Percentiles rank a stretch among this genome's conserved stretches.
phyloP scores from a whole-genome alignment of 1,140 invertebrate genomes.

The Habropoda laboriosa region DNA sequence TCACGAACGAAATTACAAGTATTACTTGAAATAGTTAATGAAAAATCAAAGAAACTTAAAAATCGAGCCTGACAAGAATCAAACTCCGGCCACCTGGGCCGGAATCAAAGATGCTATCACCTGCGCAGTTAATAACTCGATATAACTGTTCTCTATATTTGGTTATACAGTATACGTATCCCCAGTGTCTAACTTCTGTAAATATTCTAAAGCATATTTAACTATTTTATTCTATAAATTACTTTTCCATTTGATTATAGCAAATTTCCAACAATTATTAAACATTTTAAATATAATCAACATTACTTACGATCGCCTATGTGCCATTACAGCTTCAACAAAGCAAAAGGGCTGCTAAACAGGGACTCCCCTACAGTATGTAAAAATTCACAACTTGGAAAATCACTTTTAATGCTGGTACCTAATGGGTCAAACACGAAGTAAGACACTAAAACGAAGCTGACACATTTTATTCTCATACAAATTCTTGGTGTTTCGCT shows the following conservation, averaged over 20 bases:
- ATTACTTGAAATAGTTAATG: no score
- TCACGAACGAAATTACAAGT: no score
- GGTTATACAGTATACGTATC: background rate
- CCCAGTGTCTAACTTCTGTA: background rate
- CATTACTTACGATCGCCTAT: background rate
- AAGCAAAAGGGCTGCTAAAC: background rate
- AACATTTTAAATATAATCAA: background rate
- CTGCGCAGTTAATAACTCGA: background rate
- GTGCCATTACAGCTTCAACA: background rate
- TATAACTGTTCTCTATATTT: background rate
- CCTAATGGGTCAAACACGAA: slow-evolving; percentile 22
- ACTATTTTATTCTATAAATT: background rate
- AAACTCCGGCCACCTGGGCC: background rate
- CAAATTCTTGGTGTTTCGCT: background rate
- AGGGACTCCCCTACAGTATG: no score
- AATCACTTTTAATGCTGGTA: slow-evolving; percentile 2
- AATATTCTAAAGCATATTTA: background rate
- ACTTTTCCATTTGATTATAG: no score
- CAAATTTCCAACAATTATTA: background rate
- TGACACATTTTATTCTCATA: slow-evolving; percentile 54
- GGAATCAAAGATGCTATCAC: background rate
- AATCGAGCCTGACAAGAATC: background rate
- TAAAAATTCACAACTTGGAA: background rate
- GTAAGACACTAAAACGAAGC: slow-evolving; percentile 29
- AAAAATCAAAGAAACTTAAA: background rate